Conservation (phyloP, 2,888 invertebrate species). For the Odontothrips loti region DNA sequence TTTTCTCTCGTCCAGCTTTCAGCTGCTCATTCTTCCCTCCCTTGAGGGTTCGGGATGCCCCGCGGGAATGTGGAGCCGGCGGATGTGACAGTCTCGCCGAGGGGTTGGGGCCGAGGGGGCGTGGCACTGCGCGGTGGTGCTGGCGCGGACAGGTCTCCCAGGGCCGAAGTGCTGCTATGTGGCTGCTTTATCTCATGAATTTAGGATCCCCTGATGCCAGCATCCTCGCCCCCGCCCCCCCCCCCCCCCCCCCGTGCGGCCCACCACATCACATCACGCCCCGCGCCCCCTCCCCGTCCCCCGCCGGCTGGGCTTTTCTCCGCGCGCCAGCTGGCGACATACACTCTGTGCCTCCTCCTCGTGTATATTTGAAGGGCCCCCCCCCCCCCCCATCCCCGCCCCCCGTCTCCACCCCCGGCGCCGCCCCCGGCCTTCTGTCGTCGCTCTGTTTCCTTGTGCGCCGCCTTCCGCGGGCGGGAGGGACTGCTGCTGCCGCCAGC, state of each 20-base stretch:
- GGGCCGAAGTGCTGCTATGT: not conserved
- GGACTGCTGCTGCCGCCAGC: not conserved
- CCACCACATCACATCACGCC: not conserved
- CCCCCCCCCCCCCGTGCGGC: not conserved
- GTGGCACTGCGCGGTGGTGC: not conserved
- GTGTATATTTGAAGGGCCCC: conserved; percentile 8
- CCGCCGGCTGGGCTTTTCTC: not conserved
- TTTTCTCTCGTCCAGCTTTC: too few relatives aligned
- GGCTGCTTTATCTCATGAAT: conserved; percentile 21
- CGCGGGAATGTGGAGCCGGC: not conserved
- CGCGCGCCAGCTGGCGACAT: conserved; percentile 12
- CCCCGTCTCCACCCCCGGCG: not conserved
- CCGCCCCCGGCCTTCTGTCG: not conserved
- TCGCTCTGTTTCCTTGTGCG: not conserved
- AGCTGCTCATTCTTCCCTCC: too few relatives aligned
- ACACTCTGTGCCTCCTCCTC: not conserved
- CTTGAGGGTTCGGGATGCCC: too few relatives aligned
- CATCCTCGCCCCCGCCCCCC: not conserved
- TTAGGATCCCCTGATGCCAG: conserved; percentile 11
- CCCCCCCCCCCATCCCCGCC: not conserved
- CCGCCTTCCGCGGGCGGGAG: not conserved
- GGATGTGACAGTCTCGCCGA: not conserved
- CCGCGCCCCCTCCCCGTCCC: not conserved
- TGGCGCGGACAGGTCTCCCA: not conserved
- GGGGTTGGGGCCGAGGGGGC: not conserved